phyloP scores from a whole-genome alignment of 1,140 invertebrate species.

The Procambarus virginalis region DNA sequence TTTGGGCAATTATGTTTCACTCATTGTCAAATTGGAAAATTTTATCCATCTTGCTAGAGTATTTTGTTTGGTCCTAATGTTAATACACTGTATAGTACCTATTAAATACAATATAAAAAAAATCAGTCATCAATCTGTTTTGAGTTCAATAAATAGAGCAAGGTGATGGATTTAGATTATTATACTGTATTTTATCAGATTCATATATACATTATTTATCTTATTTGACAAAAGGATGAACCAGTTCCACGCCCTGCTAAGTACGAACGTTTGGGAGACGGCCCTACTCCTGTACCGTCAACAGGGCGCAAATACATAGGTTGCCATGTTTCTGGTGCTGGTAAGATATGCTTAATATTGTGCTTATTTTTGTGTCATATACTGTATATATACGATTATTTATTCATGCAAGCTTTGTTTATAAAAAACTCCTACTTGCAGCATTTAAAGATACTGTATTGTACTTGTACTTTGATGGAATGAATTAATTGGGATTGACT shows the following conservation, averaged over 20 bases:
- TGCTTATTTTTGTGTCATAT: not conserved
- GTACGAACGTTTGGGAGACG: slow-evolving; percentile 47
- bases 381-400: not conserved
- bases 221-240: slow-evolving; percentile 6
- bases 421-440: not conserved
- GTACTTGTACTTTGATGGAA: too few relatives aligned
- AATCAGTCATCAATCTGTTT: too few relatives aligned
- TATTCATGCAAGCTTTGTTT: not conserved
- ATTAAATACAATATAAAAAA: too few relatives aligned
- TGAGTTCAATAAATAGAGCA: too few relatives aligned
- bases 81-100: too few relatives aligned
- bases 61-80: too few relatives aligned
- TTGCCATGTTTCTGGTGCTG: slow-evolving; percentile 58
- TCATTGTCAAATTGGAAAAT: too few relatives aligned
- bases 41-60: too few relatives aligned
- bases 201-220: not conserved
- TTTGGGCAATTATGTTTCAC: too few relatives aligned
- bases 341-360: not conserved
- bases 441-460: not conserved
- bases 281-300: slow-evolving; percentile 44
- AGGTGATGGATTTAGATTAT: too few relatives aligned
- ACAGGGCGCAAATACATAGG: slow-evolving; percentile 54
- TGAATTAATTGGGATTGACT: too few relatives aligned
- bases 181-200: too few relatives aligned
- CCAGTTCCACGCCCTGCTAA: slow-evolving; percentile 48